Evolutionary conservation across 2,888 invertebrate genomes (phyloP).

Genomic region (Cetonia aurata): DNA sequence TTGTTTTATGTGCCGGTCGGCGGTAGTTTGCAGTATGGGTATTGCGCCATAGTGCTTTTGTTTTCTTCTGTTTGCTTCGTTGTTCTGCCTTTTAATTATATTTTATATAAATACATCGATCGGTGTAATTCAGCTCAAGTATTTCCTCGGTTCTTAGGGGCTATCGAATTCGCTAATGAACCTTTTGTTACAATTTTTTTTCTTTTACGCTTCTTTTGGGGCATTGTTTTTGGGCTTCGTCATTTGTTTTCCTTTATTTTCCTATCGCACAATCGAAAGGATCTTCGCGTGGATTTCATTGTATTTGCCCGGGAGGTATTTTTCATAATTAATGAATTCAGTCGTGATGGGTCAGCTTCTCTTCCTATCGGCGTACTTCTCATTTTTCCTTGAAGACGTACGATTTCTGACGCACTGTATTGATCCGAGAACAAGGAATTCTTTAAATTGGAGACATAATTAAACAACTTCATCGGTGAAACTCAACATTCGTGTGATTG

Average conservation of each 20-base stretch:
- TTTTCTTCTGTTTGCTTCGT: constrained; percentile 8
- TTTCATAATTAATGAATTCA: constrained; percentile 38
- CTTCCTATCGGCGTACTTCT: background rate
- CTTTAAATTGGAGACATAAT: no score
- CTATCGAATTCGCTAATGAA: constrained; percentile 34
- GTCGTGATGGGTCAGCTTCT: constrained; percentile 23
- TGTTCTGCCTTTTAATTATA: constrained; percentile 29
- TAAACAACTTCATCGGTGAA: no score
- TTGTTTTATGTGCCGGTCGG: constrained; percentile 51
- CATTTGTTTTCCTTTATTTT: constrained; percentile 41
- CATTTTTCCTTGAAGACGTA: constrained; percentile 1
- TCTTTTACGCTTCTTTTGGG: background rate
- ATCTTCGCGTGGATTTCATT: constrained; percentile 27
- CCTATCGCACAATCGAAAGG: constrained; percentile 38
- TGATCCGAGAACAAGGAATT: no score
- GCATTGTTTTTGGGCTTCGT: constrained; percentile 35
- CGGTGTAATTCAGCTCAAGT: no score
- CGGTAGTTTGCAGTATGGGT: constrained; percentile 41
- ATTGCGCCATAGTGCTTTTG: constrained; percentile 20
- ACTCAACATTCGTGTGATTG: no score
- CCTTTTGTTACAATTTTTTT: constrained; percentile 31
- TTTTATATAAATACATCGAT: constrained; percentile 27
- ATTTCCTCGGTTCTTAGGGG: background rate
- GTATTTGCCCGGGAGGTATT: constrained; percentile 9
- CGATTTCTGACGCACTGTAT: no score